phyloP scores from a whole-genome alignment of 2,888 invertebrate genomes.

The Hirudinaria manillensis region DNA sequence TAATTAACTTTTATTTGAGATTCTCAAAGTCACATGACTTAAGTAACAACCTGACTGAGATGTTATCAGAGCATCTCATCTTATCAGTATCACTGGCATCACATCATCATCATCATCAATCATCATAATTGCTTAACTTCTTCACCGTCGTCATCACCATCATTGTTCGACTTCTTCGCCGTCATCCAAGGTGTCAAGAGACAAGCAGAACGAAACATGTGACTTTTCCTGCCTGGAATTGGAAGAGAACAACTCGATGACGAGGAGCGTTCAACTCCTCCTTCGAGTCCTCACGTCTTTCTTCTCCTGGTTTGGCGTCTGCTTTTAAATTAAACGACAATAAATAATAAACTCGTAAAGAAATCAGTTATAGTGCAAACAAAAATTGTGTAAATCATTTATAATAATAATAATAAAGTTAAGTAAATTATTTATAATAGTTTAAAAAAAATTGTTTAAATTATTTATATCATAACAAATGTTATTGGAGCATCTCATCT shows the following conservation, averaged over 20 bases:
- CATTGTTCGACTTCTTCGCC: not conserved
- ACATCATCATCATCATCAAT: not conserved
- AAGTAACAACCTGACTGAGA: too few relatives aligned
- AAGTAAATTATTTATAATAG: too few relatives aligned
- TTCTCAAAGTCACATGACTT: too few relatives aligned
- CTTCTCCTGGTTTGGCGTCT: conserved; percentile 9
- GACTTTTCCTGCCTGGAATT: not conserved
- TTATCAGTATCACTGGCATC: too few relatives aligned
- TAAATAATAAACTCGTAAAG: too few relatives aligned
- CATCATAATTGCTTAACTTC: not conserved
- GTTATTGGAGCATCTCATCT: too few relatives aligned
- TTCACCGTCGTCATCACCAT: not conserved
- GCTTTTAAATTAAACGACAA: not conserved
- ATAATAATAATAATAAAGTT: too few relatives aligned
- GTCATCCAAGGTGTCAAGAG: not conserved
- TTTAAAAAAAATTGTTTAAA: too few relatives aligned
- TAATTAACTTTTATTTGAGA: conserved; percentile 25
- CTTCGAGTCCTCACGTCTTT: not conserved
- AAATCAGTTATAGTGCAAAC: not conserved
- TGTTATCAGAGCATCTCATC: too few relatives aligned
- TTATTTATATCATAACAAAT: too few relatives aligned
- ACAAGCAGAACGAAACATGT: conserved; percentile 17
- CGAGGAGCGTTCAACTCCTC: not conserved
- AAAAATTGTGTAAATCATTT: too few relatives aligned
- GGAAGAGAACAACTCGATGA: not conserved